Evolutionary conservation across 2,888 invertebrate genomes (phyloP).

Genomic region (Celastrina argiolus): DNA sequence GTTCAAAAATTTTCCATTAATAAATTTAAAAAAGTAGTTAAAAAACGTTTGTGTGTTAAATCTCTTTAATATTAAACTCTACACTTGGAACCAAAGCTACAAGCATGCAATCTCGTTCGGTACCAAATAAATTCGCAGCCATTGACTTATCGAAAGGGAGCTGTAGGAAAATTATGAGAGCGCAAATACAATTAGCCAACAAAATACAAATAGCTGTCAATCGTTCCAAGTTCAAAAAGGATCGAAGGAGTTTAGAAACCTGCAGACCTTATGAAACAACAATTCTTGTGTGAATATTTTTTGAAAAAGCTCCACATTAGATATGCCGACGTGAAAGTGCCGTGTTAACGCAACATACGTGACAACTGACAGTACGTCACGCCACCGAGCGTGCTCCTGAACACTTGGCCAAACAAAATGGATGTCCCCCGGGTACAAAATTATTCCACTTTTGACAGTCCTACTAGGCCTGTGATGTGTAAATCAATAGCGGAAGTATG

Average conservation of each 20-base stretch:
- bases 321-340: background rate
- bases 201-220: too few species aligned
- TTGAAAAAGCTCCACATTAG: background rate
- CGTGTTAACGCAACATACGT: slow-evolving; percentile 10
- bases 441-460: background rate
- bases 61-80: too few species aligned
- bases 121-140: too few species aligned
- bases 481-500: background rate
- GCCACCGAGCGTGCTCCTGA: background rate
- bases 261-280: background rate
- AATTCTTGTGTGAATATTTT: background rate
- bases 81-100: too few species aligned
- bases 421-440: background rate
- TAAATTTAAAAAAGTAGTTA: too few species aligned
- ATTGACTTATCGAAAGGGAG: too few species aligned
- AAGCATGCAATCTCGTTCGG: too few species aligned
- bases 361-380: background rate
- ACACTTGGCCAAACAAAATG: background rate
- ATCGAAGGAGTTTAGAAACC: background rate
- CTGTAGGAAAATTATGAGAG: too few species aligned
- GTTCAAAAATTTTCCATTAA: too few species aligned
- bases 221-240: too few species aligned
- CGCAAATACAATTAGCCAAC: too few species aligned
- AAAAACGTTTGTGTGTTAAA: too few species aligned
- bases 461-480: background rate